Evolutionary conservation across 2,797 vertebrate genomes (phyloP).

Genomic region (Rhinogobio ventralis): DNA sequence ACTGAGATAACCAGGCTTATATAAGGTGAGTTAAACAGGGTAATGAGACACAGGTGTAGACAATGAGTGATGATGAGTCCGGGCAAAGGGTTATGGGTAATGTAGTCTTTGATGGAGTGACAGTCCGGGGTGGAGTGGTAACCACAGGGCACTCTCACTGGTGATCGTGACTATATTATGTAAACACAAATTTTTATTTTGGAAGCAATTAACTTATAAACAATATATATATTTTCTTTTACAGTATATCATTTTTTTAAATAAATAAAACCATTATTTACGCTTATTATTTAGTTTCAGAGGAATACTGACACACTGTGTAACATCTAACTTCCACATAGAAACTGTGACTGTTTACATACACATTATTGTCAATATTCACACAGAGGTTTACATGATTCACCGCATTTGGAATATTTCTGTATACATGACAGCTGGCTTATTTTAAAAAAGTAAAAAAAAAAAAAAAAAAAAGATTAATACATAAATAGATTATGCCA

Average conservation of each 20-base stretch:
- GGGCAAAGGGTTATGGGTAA: too few relatives aligned
- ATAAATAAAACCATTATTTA: not conserved
- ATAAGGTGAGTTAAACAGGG: too few relatives aligned
- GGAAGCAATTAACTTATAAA: too few relatives aligned
- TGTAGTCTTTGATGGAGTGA: too few relatives aligned
- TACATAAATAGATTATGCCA: not conserved
- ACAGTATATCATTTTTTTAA: not conserved
- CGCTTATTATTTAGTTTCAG: constrained; percentile 40
- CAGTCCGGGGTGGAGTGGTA: too few relatives aligned
- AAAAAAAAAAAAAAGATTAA: not conserved
- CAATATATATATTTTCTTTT: not conserved
- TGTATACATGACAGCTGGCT: not conserved
- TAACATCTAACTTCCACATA: not conserved
- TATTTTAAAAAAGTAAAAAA: not conserved
- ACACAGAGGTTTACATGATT: not conserved
- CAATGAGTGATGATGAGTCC: too few relatives aligned
- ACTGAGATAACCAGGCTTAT: too few relatives aligned
- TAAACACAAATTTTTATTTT: too few relatives aligned
- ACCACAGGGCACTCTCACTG: too few relatives aligned
- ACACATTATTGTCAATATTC: not conserved
- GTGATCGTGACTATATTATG: too few relatives aligned
- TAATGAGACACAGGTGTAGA: too few relatives aligned
- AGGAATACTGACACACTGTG: constrained; percentile 62
- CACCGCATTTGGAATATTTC: constrained; percentile 48
- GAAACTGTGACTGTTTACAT: not conserved